A percentile compares a stretch with the other conserved stretches of the same genome.
Evolutionary conservation across 2,888 invertebrate species (phyloP).

Genomic region (Onthophagus sagittarius): DNA sequence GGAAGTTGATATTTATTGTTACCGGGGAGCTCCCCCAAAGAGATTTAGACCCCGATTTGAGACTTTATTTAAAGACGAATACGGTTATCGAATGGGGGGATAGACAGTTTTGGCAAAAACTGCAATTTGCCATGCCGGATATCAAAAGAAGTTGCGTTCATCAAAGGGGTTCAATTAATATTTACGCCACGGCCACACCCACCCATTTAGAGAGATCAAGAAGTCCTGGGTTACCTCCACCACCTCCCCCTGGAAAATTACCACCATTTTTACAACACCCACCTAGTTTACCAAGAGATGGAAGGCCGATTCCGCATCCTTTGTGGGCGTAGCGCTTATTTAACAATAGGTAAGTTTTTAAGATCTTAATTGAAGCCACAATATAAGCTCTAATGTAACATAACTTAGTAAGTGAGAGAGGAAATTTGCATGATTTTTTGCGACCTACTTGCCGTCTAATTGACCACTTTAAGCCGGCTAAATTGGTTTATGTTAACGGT

Average conservation of each 20-base stretch:
- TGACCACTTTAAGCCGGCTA: not conserved
- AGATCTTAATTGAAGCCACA: not conserved
- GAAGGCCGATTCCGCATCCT: constrained; percentile 64
- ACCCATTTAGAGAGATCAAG: constrained; percentile 51
- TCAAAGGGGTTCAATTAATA: constrained; percentile 66
- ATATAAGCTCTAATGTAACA: not conserved
- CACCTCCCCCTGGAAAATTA: constrained; percentile 58
- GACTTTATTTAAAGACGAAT: constrained; percentile 85
- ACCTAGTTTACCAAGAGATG: constrained; percentile 49
- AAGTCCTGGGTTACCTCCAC: constrained; percentile 60
- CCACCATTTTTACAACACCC: constrained; percentile 53
- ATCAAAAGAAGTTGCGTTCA: constrained; percentile 60
- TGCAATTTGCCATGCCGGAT: constrained; percentile 87
- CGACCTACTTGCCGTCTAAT: not conserved
- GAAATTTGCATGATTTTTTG: not conserved
- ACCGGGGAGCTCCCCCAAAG: constrained; percentile 85
- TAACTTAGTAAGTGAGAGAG: not conserved
- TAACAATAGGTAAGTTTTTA: constrained; percentile 57
- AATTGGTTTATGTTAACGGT: not conserved
- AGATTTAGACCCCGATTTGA: constrained; percentile 86
- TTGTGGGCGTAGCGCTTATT: constrained; percentile 78
- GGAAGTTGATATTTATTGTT: constrained; percentile 84
- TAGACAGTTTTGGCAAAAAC: constrained; percentile 94
- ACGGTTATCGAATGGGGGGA: constrained; percentile 93
- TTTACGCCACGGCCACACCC: constrained; percentile 62